Conservation (phyloP, 1,140 invertebrate species). For the Caerostris extrusa region DNA sequence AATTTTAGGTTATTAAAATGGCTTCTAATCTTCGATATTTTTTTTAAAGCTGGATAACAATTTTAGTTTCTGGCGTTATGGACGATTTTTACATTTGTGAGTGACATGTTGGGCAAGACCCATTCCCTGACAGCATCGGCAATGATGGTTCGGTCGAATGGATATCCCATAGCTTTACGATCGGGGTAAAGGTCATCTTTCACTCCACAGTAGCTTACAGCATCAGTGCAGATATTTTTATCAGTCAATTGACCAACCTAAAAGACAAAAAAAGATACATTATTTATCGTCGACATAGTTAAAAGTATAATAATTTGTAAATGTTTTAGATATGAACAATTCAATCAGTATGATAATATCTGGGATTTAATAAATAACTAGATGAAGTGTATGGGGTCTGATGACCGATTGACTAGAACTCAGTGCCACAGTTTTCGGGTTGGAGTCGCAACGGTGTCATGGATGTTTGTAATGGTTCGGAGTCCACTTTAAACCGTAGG, state of each 20-base stretch:
- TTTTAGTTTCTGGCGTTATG: slow-evolving; percentile 20
- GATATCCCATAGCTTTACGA: slow-evolving; percentile 71
- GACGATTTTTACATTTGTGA: slow-evolving; percentile 50
- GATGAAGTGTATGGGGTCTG: no score
- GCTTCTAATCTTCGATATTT: no score
- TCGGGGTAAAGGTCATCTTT: slow-evolving; percentile 69
- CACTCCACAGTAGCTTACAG: slow-evolving; percentile 74
- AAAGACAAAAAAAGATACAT: not conserved
- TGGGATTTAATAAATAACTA: no score
- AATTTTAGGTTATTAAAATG: not conserved
- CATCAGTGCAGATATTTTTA: slow-evolving; percentile 60
- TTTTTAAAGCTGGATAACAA: not conserved
- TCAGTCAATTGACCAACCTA: slow-evolving; percentile 67
- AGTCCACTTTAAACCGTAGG: no score
- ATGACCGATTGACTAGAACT: no score
- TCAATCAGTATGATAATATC: no score
- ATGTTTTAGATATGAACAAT: no score
- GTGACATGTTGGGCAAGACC: slow-evolving; percentile 67
- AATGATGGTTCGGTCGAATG: slow-evolving; percentile 71
- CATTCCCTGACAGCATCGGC: slow-evolving; percentile 51
- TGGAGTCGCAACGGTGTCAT: no score
- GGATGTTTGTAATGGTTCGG: no score
- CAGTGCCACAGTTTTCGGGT: no score
- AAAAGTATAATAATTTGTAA: no score
- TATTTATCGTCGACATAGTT: not conserved